Evolutionary conservation across 1,140 invertebrate genomes (phyloP), one percentile per base, ranked within the genome.

Genomic region (Acromyrmex heyeri): DNA sequence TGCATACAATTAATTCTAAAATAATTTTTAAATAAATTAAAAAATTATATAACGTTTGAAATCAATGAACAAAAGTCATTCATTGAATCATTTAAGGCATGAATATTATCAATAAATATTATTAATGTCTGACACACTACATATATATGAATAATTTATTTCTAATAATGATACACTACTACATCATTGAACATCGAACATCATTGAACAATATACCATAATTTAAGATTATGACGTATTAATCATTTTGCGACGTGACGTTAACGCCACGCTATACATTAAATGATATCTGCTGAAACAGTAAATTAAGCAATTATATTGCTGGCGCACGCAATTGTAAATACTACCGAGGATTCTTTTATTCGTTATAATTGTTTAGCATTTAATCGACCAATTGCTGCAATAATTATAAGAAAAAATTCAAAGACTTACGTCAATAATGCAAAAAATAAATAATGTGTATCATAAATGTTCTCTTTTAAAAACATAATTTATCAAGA

Each of bases 231-330:
- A 18, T 77, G 38, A 44, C 38, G 34, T 38, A 38, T 38, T 38
- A 10, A 67, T 34, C 7, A 24, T 16, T 2, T 7, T 53, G 30
- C 38, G 12, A 70, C 0, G 38, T 44, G 38, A 38, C 34, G 44
- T 27, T 12, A 69, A 79, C 8, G n/a, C 30, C 5, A 69, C 27
- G n/a, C 55, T 69, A 34, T 34, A 44, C 10, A 30, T 55, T 55
- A 38, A 79, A 38, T 55, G 21, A 69, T 53, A 79, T 27, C 16
- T 55, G 48, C 8, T 70, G 50, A 70, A 81, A 70, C 30, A 59
- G 16, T 57, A 10, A 72, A 81, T 81, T 70, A 81, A 81, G 21
- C 65, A 59, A 38, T 81, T 81, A 81, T 16, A 24, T 57, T 48
- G 53, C 30, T 81, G 65, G 44, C 65, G 78, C 34, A 81, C 14